Conservation (phyloP, 2,113 vertebrate genomes). For the Lampris incognitus region DNA sequence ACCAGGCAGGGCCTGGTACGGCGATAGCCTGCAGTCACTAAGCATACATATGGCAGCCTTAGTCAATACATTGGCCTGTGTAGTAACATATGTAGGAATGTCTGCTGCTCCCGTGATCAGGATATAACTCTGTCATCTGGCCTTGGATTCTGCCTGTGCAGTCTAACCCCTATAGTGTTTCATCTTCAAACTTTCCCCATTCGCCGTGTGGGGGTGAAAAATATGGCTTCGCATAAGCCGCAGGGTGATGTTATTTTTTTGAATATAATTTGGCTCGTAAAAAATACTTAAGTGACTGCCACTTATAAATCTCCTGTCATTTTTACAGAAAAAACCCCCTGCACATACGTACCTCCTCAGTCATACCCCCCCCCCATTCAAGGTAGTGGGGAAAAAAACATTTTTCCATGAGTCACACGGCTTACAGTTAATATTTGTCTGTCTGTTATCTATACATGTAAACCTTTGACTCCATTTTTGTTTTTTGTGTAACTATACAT, state of each 20-base stretch:
- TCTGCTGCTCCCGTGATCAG: conserved; percentile 65
- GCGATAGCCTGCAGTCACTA: conserved; percentile 50
- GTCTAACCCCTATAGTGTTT: conserved; percentile 26
- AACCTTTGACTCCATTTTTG: conserved; percentile 4
- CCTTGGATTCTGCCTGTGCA: conserved; percentile 35
- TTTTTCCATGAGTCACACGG: not conserved
- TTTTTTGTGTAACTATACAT: not conserved
- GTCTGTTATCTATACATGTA: conserved; percentile 1
- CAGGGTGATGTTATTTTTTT: conserved; percentile 35
- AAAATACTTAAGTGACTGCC: conserved; percentile 13
- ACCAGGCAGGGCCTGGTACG: conserved; percentile 56
- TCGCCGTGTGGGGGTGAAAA: conserved; percentile 29
- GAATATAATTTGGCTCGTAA: conserved; percentile 20
- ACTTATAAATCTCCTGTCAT: conserved; percentile 14
- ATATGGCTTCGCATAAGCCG: conserved; percentile 13
- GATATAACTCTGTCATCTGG: conserved; percentile 61
- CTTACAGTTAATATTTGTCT: not conserved
- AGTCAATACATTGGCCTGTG: conserved; percentile 55
- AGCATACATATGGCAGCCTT: conserved; percentile 59
- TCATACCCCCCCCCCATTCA: no score
- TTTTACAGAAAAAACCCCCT: conserved; percentile 28
- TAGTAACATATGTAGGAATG: conserved; percentile 54
- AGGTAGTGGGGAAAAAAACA: conserved; percentile 1
- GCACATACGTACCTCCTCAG: not conserved
- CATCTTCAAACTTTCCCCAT: conserved; percentile 30